Base-by-base conservation (phyloP, 2,888 invertebrate species). In the Lasioglossum zephyrum region DNA sequence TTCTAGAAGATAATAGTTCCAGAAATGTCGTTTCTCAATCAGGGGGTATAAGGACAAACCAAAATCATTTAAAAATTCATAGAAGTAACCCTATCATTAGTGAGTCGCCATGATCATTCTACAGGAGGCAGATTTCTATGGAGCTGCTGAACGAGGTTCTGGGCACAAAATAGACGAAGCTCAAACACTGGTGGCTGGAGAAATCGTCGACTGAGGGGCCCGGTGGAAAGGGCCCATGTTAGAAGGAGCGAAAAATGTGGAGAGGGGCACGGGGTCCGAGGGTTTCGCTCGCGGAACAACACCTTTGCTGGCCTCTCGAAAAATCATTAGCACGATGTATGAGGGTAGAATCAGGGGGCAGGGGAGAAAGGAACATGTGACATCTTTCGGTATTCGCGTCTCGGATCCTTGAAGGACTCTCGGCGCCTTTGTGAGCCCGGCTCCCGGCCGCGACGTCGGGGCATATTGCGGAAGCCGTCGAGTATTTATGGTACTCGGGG, bases 401-500 rank as follows among this genome's bases (percentile, higher is more conserved):
- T 78, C 84, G 82, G 82, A 78, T 88, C 63, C 87, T 82, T 73
- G 81, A 69, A 86, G 86, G 88, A 75, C 82, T 72, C 82, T 73
- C 82, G 78, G 72, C 66, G 88, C 81, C 85, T 88, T 89, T 86
- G 88, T 84, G 89, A 89, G 87, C 72, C 13, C 36, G 44, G 63
- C 69, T 78, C 79, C 49, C 73, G 74, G 81, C 72, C 60, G 57
- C 81, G 79, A 76, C 81, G 73, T 53, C 79, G 84, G 53, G 86
- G 90, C 93, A 93, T 93, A 93, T 93, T 93, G 93, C 93, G 90
- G 91, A 88, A 92, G 92, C 91, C 90, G 92, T 91, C 91, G 93
- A 93, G 93, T 93, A 93, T 93, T 93, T 93, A 93, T 93, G 93
- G 92, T 93, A 92, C 93, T 93, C 90, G 90, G 91, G 91, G 92